Evolutionary conservation across 2,888 invertebrate genomes (phyloP).

Genomic region (Lampropteryx suffumata): DNA sequence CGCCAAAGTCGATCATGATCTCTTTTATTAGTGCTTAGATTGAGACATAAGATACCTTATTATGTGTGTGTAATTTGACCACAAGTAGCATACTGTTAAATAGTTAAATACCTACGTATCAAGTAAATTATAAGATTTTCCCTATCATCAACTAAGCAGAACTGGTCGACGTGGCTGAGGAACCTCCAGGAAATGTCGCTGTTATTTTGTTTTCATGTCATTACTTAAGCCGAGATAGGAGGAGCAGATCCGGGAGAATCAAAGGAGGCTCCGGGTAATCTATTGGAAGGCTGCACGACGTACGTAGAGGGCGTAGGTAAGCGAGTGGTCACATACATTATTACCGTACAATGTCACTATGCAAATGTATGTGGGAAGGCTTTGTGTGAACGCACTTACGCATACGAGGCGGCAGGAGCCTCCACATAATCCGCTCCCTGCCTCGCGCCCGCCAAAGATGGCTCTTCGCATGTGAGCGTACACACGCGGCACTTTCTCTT

Average conservation of each 20-base stretch:
- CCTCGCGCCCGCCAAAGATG: slow-evolving; percentile 72
- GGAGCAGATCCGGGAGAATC: slow-evolving; percentile 19
- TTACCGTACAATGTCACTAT: slow-evolving; percentile 82
- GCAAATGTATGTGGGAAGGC: slow-evolving; percentile 81
- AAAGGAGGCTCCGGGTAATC: slow-evolving; percentile 41
- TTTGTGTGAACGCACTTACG: slow-evolving; percentile 82
- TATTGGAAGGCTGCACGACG: slow-evolving; percentile 76
- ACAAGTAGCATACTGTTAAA: too few species aligned
- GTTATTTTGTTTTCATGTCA: slow-evolving; percentile 11
- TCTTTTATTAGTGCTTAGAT: too few species aligned
- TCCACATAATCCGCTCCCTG: slow-evolving; percentile 76
- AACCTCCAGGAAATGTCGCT: not conserved
- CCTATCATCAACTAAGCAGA: too few species aligned
- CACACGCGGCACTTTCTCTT: slow-evolving; percentile 84
- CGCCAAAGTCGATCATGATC: too few species aligned
- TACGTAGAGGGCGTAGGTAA: slow-evolving; percentile 52
- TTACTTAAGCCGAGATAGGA: slow-evolving; percentile 7
- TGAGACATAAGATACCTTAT: too few species aligned
- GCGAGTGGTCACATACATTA: slow-evolving; percentile 81
- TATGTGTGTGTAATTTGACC: too few species aligned
- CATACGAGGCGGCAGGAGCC: slow-evolving; percentile 73
- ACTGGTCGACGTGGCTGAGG: not conserved
- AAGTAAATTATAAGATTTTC: too few species aligned
- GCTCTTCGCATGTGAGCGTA: slow-evolving; percentile 79
- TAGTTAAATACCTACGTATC: too few species aligned